Conservation (phyloP, 2,888 invertebrate genomes). For the Thymelicus lineola region DNA sequence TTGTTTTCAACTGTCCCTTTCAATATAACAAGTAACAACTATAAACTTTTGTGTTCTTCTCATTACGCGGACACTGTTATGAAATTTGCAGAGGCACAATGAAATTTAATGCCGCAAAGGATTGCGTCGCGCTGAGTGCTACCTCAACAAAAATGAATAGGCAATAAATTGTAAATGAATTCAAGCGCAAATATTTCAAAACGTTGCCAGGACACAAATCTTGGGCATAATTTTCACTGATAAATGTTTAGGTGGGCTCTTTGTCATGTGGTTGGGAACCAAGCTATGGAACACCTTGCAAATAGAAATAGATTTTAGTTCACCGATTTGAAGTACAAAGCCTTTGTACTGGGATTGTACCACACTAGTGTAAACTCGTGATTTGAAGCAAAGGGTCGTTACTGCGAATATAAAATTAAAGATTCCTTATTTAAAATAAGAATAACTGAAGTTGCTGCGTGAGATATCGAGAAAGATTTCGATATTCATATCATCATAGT, state of each 20-base stretch:
- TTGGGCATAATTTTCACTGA: constrained; percentile 37
- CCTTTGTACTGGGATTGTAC: constrained; percentile 1
- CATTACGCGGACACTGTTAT: constrained; percentile 29
- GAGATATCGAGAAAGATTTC: too few relatives aligned
- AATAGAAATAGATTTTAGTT: constrained; percentile 20
- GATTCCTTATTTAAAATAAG: too few relatives aligned
- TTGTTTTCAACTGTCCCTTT: background rate
- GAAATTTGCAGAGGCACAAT: constrained; percentile 24
- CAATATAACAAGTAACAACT: background rate
- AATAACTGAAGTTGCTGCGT: too few relatives aligned
- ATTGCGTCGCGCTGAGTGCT: constrained; percentile 24
- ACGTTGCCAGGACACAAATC: constrained; percentile 35
- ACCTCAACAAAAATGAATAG: constrained; percentile 37
- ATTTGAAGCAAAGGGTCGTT: background rate
- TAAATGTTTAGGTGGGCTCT: constrained; percentile 33
- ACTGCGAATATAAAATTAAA: too few relatives aligned
- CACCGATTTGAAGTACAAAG: constrained; percentile 12
- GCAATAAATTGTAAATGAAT: constrained; percentile 36
- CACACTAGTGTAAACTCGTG: background rate
- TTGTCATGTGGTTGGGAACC: constrained; percentile 24
- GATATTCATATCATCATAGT: too few relatives aligned
- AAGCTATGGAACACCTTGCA: constrained; percentile 25
- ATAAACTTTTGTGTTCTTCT: constrained; percentile 14
- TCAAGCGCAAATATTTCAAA: constrained; percentile 39
- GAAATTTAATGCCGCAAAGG: constrained; percentile 20